These are phyloP conservation scores for Diachrysia chrysitis DNA, from an alignment of 2,888 invertebrate species.

Conservation along the genomic window DNA sequence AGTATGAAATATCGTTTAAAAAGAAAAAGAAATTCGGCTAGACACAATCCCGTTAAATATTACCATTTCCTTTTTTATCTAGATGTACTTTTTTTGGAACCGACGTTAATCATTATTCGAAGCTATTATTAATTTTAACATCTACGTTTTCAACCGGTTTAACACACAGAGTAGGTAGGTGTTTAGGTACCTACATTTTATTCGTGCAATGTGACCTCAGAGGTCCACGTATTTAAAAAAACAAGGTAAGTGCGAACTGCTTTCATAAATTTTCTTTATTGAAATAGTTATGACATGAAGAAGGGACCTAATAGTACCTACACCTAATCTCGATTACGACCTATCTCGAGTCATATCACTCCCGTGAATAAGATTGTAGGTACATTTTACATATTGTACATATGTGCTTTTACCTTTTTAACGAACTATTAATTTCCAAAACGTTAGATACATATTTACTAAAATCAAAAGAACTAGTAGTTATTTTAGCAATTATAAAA, in stretches of 20 bases:
- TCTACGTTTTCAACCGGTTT: background rate
- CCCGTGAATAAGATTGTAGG: too few species aligned
- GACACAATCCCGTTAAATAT: too few species aligned
- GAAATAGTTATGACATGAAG: background rate
- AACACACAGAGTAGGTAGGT: background rate
- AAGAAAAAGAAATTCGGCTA: too few species aligned
- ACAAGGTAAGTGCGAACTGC: conserved; percentile 2
- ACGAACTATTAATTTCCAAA: too few species aligned
- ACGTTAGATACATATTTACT: background rate
- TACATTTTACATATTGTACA: too few species aligned
- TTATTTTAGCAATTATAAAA: background rate
- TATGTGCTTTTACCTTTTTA: too few species aligned
- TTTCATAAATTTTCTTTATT: background rate
- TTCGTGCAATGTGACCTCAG: background rate
- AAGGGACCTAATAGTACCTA: background rate
- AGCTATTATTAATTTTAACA: background rate
- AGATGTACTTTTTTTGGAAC: too few species aligned
- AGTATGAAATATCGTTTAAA: too few species aligned
- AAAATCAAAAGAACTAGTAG: background rate
- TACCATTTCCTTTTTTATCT: too few species aligned
- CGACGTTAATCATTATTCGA: background rate
- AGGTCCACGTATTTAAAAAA: background rate
- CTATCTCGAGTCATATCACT: too few species aligned
- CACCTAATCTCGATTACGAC: too few species aligned
- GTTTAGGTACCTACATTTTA: background rate